Evolutionary conservation across 2,113 vertebrate species (phyloP).

Genomic region (Hippocampus abdominalis): DNA sequence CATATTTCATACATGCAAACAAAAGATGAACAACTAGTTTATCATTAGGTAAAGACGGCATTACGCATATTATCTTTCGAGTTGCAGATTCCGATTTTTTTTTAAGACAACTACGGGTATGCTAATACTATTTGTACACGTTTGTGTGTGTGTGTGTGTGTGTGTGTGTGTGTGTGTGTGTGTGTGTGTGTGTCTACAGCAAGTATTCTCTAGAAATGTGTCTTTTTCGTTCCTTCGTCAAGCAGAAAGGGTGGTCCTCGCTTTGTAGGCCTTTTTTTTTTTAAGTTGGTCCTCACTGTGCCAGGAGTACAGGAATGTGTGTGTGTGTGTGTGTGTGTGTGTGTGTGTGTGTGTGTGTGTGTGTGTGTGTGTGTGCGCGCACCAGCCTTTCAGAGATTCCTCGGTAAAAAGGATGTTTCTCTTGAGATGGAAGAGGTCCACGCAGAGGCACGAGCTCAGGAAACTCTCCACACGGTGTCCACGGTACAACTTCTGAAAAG

Average conservation of each 20-base stretch:
- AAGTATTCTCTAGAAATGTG: no score
- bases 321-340: no score
- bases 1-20: background rate
- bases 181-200: slow-evolving; percentile 9
- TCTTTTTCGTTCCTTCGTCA: no score
- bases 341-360: background rate
- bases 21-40: no score
- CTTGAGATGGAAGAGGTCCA: slow-evolving; percentile 82
- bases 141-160: slow-evolving; percentile 13
- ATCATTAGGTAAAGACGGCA: background rate
- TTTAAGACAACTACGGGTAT: background rate
- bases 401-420: slow-evolving; percentile 83
- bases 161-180: no score
- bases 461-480: slow-evolving; percentile 65
- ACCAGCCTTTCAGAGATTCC: slow-evolving; percentile 84
- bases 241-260: no score
- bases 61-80: background rate
- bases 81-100: no score
- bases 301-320: no score
- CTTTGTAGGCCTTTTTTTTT: no score
- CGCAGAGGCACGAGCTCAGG: slow-evolving; percentile 75
- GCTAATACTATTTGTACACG: background rate
- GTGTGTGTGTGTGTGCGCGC: slow-evolving; percentile 26
- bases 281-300: no score
- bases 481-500: slow-evolving; percentile 75